Evolutionary conservation across 2,888 invertebrate genomes (phyloP).

Genomic region (Drepanosiphum platanoidis): DNA sequence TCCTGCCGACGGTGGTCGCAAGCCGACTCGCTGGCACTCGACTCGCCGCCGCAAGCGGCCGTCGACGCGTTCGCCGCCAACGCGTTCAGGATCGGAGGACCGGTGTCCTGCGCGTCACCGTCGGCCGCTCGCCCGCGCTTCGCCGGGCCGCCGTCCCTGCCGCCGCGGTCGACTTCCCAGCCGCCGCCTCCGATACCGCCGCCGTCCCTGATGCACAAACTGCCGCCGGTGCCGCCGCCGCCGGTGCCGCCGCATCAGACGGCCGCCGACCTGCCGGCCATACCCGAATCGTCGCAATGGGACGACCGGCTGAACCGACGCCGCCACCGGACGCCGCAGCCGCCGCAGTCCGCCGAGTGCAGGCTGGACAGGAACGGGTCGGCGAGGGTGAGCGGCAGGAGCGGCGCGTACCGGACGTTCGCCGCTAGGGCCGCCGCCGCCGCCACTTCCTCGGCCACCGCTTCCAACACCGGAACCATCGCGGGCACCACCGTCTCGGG

Average conservation of each 20-base stretch:
- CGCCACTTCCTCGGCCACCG: background rate
- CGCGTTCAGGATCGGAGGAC: constrained; percentile 66
- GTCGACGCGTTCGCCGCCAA: constrained; percentile 64
- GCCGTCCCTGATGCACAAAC: background rate
- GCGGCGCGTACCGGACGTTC: constrained; percentile 27
- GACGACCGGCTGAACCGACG: constrained; percentile 2
- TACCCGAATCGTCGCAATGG: constrained; percentile 53
- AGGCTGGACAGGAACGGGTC: constrained; percentile 50
- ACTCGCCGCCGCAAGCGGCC: constrained; percentile 17
- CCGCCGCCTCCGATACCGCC: constrained; percentile 1
- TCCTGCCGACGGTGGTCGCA: constrained; percentile 64
- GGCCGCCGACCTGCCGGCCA: constrained; percentile 46
- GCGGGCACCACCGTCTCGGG: background rate
- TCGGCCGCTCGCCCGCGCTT: constrained; percentile 49
- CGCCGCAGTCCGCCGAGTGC: constrained; percentile 11
- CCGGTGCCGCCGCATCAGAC: background rate
- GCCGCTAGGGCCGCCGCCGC: background rate
- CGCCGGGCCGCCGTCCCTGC: constrained; percentile 44
- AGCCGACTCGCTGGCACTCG: constrained; percentile 63
- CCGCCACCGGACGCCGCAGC: background rate
- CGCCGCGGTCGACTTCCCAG: background rate
- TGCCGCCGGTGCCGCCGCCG: background rate
- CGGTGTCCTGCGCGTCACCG: constrained; percentile 64
- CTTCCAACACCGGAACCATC: background rate
- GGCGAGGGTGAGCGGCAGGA: constrained; percentile 26